Percentiles rank a stretch among this genome's conserved stretches.
Evolutionary conservation across 1,140 invertebrate species (phyloP).

Genomic region (Bombus haemorrhoidalis): DNA sequence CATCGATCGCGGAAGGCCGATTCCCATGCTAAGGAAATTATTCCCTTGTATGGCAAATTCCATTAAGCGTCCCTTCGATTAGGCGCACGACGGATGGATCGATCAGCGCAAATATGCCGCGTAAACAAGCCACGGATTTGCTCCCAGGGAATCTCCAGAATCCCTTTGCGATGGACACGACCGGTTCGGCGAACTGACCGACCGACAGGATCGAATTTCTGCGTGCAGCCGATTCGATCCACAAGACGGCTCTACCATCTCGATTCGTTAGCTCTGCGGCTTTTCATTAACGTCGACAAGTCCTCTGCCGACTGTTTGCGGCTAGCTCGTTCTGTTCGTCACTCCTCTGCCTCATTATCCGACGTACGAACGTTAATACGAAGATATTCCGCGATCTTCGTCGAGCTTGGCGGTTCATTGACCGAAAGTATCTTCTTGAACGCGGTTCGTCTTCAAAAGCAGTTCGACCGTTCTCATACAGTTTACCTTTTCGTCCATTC

Average conservation of each 20-base stretch:
- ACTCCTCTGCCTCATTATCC: not conserved
- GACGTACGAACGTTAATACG: not conserved
- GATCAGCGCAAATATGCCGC: slow-evolving; percentile 65
- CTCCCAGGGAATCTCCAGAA: slow-evolving; percentile 40
- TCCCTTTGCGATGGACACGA: slow-evolving; percentile 58
- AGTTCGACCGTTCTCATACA: not conserved
- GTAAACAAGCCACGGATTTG: slow-evolving; percentile 65
- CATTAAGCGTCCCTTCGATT: slow-evolving; percentile 68
- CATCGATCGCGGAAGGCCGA: slow-evolving; percentile 58
- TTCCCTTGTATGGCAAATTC: slow-evolving; percentile 68
- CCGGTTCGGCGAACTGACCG: slow-evolving; percentile 21
- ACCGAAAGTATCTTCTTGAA: no score
- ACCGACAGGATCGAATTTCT: slow-evolving; percentile 49
- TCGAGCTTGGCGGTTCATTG: no score
- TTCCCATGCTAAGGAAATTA: slow-evolving; percentile 65
- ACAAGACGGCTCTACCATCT: slow-evolving; percentile 8
- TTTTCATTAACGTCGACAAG: slow-evolving; percentile 50
- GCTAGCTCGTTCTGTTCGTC: slow-evolving; percentile 7
- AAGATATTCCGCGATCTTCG: not conserved
- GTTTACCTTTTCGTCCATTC: not conserved
- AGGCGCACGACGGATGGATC: slow-evolving; percentile 60
- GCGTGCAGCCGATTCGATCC: slow-evolving; percentile 2
- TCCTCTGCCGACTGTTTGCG: slow-evolving; percentile 18
- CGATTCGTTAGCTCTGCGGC: slow-evolving; percentile 53
- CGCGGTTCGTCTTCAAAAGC: not conserved